Conservation (phyloP, 2,888 invertebrate genomes). For the Leptura quadrifasciata region DNA sequence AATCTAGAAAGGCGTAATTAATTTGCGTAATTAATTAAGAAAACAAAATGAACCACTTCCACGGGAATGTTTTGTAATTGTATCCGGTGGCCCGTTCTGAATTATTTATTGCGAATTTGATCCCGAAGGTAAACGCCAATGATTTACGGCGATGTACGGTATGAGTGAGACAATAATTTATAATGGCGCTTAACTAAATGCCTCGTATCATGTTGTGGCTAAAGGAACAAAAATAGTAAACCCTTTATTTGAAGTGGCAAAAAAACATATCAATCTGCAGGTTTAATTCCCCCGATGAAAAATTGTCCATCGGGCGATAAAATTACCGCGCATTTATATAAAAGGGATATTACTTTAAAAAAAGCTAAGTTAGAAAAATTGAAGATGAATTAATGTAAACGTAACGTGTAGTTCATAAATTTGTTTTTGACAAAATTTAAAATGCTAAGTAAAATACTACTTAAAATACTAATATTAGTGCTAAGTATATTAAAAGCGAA, state of each 20-base stretch:
- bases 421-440: too few relatives aligned
- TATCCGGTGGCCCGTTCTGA: not conserved
- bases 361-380: too few relatives aligned
- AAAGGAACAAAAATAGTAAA: constrained; percentile 12
- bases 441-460: too few relatives aligned
- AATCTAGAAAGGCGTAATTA: not conserved
- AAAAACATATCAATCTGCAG: not conserved
- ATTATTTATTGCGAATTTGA: constrained; percentile 29
- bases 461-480: too few relatives aligned
- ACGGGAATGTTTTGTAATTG: not conserved
- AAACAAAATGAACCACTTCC: not conserved
- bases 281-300: not conserved
- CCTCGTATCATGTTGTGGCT: constrained; percentile 10
- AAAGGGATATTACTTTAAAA: not conserved
- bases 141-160: constrained; percentile 29
- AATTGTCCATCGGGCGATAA: not conserved
- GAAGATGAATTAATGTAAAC: not conserved
- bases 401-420: too few relatives aligned
- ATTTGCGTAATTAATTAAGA: not conserved
- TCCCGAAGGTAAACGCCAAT: constrained; percentile 18
- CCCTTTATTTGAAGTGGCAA: not conserved
- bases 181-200: constrained; percentile 14
- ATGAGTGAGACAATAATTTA: constrained; percentile 29
- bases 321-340: constrained; percentile 20
- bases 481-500: too few relatives aligned